A percentile compares a stretch with the other conserved stretches of the same genome.
Conservation (phyloP, 2,888 invertebrate genomes). For the Chirona hameri region DNA sequence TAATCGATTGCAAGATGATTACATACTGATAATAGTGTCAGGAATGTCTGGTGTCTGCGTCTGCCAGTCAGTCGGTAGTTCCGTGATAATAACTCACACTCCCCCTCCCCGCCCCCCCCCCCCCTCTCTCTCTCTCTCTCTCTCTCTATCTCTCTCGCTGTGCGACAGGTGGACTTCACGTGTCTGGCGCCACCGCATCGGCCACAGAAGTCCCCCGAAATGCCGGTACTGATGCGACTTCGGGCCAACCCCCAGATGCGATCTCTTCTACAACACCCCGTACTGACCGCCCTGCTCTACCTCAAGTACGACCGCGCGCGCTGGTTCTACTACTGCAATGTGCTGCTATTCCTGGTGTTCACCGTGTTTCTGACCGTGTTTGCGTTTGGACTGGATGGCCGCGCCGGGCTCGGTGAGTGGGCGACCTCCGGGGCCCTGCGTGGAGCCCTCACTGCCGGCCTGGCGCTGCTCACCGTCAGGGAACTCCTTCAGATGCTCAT, state of each 20-base stretch:
- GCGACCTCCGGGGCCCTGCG: not conserved
- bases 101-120: not conserved
- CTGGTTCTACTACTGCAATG: not conserved
- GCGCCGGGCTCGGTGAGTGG: not conserved
- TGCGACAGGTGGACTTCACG: not conserved
- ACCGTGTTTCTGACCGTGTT: not conserved
- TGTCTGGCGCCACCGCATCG: not conserved
- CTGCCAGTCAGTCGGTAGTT: not conserved
- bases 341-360: not conserved
- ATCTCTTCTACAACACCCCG: not conserved
- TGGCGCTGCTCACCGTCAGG: not conserved
- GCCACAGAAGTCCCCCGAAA: not conserved
- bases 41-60: too few species aligned
- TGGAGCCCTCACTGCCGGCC: not conserved
- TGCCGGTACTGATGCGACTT: slow-evolving; percentile 6
- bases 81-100: not conserved
- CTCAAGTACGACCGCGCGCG: slow-evolving; percentile 24
- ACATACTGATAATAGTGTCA: too few species aligned
- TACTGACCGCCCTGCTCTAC: not conserved
- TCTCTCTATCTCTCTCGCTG: too few species aligned
- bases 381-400: not conserved
- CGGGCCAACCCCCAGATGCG: not conserved
- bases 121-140: too few species aligned
- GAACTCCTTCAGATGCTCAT: not conserved
- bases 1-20: too few species aligned